A percentile compares a stretch with the other conserved stretches of the same genome.
phyloP scores from a whole-genome alignment of 2,113 vertebrate genomes.

The Dipodomys stephensi region DNA sequence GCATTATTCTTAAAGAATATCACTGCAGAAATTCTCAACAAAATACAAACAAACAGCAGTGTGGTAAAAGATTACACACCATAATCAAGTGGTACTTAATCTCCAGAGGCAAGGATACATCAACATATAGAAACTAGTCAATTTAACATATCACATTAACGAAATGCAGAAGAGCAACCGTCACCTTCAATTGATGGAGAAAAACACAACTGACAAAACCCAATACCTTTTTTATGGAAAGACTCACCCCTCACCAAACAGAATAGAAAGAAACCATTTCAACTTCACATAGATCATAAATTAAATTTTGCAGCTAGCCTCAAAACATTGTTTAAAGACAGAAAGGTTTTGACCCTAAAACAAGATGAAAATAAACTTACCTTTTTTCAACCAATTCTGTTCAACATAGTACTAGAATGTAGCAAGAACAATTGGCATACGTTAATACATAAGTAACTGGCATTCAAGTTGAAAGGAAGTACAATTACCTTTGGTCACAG shows the following conservation, averaged over 20 bases:
- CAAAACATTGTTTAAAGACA: not conserved
- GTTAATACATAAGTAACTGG: not conserved
- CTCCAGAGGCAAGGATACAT: too few relatives aligned
- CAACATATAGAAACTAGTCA: not conserved
- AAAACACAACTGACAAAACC: too few relatives aligned
- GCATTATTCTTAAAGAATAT: not conserved
- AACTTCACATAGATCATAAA: not conserved
- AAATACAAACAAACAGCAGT: too few relatives aligned
- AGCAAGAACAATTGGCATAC: not conserved
- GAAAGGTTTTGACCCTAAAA: not conserved
- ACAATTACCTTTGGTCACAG: not conserved
- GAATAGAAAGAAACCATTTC: not conserved
- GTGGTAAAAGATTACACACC: too few relatives aligned
- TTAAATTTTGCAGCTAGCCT: not conserved
- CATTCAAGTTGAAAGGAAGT: not conserved
- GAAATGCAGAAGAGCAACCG: too few relatives aligned
- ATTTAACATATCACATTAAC: not conserved
- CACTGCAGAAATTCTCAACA: not conserved
- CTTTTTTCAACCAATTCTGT: not conserved
- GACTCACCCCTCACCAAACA: not conserved
- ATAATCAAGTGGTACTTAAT: too few relatives aligned
- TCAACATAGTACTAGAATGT: not conserved
- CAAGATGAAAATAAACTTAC: not conserved
- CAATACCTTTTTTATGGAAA: not conserved
- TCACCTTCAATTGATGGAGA: too few relatives aligned